Evolutionary conservation across 2,888 invertebrate species (phyloP).

Genomic region (Stenodema calcarata): DNA sequence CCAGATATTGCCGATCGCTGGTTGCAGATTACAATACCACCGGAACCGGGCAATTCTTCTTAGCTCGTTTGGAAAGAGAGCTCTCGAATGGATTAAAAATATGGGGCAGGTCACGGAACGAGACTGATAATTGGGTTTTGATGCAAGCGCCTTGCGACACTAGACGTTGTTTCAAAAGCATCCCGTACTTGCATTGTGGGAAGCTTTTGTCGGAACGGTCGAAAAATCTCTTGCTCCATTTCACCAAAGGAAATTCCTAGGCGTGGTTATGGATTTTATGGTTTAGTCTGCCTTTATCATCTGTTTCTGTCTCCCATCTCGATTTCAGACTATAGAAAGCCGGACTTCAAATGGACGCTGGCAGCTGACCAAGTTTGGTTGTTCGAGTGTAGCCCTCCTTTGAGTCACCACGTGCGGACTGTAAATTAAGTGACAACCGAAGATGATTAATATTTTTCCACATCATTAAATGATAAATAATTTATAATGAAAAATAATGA

Average conservation of each 20-base stretch:
- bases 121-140: background rate
- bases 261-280: background rate
- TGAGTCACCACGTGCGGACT: no score
- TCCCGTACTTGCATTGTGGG: background rate
- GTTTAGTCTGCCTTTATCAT: no score
- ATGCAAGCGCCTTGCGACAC: background rate
- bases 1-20: background rate
- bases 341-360: no score
- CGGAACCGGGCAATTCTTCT: background rate
- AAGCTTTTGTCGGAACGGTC: background rate
- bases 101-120: background rate
- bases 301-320: no score
- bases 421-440: no score
- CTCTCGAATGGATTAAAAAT: background rate
- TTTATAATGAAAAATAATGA: no score
- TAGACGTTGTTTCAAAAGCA: background rate
- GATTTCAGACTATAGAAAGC: no score
- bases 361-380: no score
- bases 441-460: no score
- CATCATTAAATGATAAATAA: no score
- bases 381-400: no score
- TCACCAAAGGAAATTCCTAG: background rate
- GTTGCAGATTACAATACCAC: background rate
- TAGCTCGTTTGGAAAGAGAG: background rate
- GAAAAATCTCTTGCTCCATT: background rate